A percentile compares a stretch with the other conserved stretches of the same genome.
phyloP scores from a whole-genome alignment of 2,888 invertebrate species.

The Protula sp. region DNA sequence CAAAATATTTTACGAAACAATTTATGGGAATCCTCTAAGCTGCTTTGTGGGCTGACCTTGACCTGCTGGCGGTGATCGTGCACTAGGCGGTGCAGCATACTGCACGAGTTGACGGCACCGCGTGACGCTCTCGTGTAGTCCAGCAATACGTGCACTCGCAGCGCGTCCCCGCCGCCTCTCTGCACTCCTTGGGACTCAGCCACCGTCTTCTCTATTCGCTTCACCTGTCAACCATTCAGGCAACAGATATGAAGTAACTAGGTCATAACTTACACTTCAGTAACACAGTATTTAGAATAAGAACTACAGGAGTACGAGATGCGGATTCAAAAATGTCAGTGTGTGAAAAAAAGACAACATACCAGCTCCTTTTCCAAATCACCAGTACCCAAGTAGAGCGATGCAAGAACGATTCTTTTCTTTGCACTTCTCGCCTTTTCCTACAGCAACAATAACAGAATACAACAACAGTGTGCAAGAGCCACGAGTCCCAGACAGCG shows the following conservation, averaged over 20 bases:
- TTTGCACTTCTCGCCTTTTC: conserved; percentile 40
- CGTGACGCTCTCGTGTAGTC: conserved; percentile 87
- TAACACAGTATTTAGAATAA: too few species aligned
- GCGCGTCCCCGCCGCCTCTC: conserved; percentile 47
- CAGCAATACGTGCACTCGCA: conserved; percentile 75
- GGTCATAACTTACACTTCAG: too few species aligned
- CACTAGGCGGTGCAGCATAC: conserved; percentile 72
- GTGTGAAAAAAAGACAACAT: too few species aligned
- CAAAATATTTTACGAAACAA: too few species aligned
- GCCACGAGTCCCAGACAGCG: too few species aligned
- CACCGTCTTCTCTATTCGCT: conserved; percentile 7
- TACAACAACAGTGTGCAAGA: too few species aligned
- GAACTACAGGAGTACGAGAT: too few species aligned
- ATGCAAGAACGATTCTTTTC: conserved; percentile 63
- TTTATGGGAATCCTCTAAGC: too few species aligned
- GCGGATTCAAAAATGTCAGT: too few species aligned
- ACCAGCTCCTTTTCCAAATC: conserved; percentile 72
- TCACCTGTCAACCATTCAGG: conserved; percentile 1
- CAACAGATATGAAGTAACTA: background rate
- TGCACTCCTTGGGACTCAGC: background rate
- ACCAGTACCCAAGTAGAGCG: conserved; percentile 90
- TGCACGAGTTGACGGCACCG: conserved; percentile 63
- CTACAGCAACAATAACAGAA: conserved; percentile 28
- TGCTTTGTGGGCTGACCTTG: too few species aligned
- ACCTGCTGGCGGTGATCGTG: too few species aligned